Conservation (phyloP, 2,797 vertebrate species). For the Graptemys geographica region DNA sequence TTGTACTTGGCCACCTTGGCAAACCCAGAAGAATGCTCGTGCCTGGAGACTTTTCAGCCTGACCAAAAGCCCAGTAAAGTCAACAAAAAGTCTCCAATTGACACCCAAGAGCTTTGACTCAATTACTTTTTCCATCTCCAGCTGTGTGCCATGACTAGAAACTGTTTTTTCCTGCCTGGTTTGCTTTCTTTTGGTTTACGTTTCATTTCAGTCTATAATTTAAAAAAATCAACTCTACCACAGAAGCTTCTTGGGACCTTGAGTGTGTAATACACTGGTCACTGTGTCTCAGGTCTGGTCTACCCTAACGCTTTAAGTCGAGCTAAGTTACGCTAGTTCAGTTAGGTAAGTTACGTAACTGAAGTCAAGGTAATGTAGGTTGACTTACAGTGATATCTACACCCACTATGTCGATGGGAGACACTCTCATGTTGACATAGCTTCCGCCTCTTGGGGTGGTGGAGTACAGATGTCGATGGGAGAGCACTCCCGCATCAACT, state of each 20-base stretch:
- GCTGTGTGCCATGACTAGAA: not conserved
- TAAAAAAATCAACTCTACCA: not conserved
- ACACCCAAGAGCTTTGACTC: not conserved
- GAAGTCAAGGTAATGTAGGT: no score
- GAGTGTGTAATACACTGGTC: not conserved
- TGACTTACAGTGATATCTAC: no score
- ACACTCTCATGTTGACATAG: no score
- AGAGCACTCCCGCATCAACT: no score
- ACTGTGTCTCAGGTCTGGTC: not conserved
- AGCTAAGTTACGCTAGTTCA: no score
- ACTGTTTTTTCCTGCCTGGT: not conserved
- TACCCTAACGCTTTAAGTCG: no score
- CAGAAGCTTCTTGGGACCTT: not conserved
- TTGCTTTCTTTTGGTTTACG: not conserved
- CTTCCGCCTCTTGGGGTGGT: no score
- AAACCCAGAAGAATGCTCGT: not conserved
- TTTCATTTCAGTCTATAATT: not conserved
- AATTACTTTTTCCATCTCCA: not conserved
- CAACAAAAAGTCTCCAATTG: not conserved
- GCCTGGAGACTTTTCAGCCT: not conserved
- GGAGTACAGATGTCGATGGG: no score
- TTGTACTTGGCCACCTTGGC: not conserved
- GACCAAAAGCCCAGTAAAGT: not conserved
- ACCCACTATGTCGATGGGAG: no score
- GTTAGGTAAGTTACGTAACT: no score